These are phyloP conservation scores for Erynnis tages DNA, from an alignment of 2,888 invertebrate genomes.

Conservation along the genomic window DNA sequence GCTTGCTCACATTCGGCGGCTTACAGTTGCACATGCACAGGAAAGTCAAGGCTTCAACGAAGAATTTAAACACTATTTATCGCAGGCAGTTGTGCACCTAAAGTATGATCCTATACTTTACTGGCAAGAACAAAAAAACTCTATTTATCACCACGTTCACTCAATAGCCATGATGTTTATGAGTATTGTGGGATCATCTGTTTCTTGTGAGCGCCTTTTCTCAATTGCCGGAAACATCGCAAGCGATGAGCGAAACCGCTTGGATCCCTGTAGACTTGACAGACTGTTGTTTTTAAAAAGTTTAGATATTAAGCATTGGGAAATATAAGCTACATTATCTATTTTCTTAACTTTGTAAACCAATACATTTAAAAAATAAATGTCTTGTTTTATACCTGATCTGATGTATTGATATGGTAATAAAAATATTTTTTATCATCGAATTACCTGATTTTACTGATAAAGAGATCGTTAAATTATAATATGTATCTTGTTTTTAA, in stretches of 20 bases:
- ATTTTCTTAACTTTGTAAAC: no score
- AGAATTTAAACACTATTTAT: slow-evolving; percentile 44
- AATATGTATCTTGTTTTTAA: no score
- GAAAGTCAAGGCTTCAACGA: slow-evolving; percentile 36
- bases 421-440: no score
- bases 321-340: no score
- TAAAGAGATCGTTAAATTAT: no score
- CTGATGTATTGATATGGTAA: no score
- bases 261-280: slow-evolving; percentile 35
- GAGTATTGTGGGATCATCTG: slow-evolving; percentile 35
- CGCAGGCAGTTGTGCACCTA: slow-evolving; percentile 43
- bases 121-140: slow-evolving; percentile 43
- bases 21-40: slow-evolving; percentile 7
- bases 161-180: slow-evolving; percentile 39
- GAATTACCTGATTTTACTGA: no score
- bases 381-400: no score
- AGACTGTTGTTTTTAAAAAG: no score
- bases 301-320: no score
- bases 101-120: slow-evolving; percentile 42
- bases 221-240: slow-evolving; percentile 35
- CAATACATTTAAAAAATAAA: no score
- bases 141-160: slow-evolving; percentile 40
- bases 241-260: slow-evolving; percentile 36
- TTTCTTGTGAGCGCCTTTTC: slow-evolving; percentile 29
- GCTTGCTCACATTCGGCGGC: neutral